These are phyloP conservation scores for Catonia carolina DNA, from an alignment of 2,888 invertebrate species.

Conservation along the genomic window DNA sequence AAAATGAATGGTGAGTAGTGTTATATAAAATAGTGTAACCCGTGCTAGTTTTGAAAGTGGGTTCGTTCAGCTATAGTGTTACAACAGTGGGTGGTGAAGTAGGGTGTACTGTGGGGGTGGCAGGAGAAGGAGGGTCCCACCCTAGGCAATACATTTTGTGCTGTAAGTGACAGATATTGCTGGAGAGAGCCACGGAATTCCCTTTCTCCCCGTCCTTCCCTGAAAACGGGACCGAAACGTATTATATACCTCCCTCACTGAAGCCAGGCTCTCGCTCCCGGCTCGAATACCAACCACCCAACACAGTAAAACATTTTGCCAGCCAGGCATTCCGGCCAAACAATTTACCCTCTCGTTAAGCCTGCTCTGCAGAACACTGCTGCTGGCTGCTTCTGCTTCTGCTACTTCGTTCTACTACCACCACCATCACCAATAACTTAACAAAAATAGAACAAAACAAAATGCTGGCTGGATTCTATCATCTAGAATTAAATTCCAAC, in stretches of 20 bases:
- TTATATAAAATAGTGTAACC: conserved; percentile 3
- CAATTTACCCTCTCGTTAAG: conserved; percentile 24
- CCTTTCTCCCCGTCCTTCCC: conserved; percentile 28
- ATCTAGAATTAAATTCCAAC: too few relatives aligned
- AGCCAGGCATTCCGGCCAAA: conserved; percentile 23
- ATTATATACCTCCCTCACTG: conserved; percentile 24
- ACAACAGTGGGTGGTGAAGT: background rate
- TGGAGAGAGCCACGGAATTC: conserved; percentile 30
- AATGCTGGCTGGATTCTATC: too few relatives aligned
- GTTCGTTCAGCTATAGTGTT: too few relatives aligned
- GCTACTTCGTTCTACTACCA: too few relatives aligned
- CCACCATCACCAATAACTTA: background rate
- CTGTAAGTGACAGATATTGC: conserved; percentile 32
- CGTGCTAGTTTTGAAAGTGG: background rate
- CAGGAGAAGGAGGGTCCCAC: background rate
- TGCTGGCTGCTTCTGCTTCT: too few relatives aligned
- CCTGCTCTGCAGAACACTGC: background rate
- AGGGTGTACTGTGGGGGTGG: background rate
- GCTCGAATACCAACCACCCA: conserved; percentile 25
- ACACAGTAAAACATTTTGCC: conserved; percentile 28
- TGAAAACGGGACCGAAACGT: conserved; percentile 25
- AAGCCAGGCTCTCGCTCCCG: background rate
- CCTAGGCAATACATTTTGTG: conserved; percentile 22
- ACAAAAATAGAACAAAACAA: conserved; percentile 4
- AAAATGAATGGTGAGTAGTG: too few relatives aligned